Conservation (phyloP, 2,797 vertebrate genomes). For the Loris lydekkerianus region DNA sequence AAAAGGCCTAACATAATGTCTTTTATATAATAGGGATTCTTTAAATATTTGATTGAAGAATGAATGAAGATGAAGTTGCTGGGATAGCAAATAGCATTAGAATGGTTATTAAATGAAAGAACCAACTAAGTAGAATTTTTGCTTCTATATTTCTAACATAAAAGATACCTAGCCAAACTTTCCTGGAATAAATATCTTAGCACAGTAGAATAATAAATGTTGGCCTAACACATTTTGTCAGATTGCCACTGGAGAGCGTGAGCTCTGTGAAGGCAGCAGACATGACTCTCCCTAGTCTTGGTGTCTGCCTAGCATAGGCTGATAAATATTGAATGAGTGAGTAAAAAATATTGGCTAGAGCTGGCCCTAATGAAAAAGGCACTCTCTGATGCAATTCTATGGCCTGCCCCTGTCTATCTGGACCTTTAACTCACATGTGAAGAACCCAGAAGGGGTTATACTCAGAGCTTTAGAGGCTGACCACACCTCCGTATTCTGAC, state of each 20-base stretch:
- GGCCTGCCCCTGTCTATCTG: not conserved
- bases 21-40: not conserved
- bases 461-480: not conserved
- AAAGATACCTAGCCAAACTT: not conserved
- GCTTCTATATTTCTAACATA: not conserved
- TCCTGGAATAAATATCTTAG: not conserved
- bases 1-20: not conserved
- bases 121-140: not conserved
- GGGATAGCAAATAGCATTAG: not conserved
- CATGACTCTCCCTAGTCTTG: not conserved
- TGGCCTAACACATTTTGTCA: not conserved
- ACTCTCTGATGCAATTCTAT: not conserved
- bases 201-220: not conserved
- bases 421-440: not conserved
- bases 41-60: slow-evolving; percentile 65
- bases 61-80: slow-evolving; percentile 43
- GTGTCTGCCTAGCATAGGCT: not conserved
- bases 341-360: not conserved
- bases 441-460: not conserved
- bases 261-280: not conserved
- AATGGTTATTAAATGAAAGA: slow-evolving; percentile 17
- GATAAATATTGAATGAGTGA: not conserved
- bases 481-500: not conserved
- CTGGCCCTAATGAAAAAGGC: not conserved
- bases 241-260: not conserved